A percentile compares a stretch with the other conserved stretches of the same genome.
phyloP scores from a whole-genome alignment of 1,140 invertebrate species.

The Antheraea mylitta region DNA sequence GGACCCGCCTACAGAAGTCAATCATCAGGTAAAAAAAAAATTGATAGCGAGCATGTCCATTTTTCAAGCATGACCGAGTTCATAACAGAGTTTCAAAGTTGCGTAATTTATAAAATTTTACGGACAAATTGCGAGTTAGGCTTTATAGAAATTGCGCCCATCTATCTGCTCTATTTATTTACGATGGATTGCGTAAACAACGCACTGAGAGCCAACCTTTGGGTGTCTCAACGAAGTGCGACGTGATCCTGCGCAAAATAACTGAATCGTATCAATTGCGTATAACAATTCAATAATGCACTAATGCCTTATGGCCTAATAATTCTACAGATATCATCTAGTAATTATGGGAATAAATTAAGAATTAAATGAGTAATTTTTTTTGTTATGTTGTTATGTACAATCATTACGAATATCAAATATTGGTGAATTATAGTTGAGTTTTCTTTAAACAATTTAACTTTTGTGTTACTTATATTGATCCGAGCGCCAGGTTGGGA shows the following conservation, averaged over 20 bases:
- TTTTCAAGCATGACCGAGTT: slow-evolving; percentile 29
- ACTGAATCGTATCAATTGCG: slow-evolving; percentile 48
- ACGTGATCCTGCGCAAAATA: slow-evolving; percentile 48
- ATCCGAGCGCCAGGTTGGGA: too few relatives aligned
- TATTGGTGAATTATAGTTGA: too few relatives aligned
- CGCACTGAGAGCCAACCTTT: slow-evolving; percentile 53
- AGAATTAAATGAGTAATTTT: too few relatives aligned
- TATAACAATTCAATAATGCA: slow-evolving; percentile 26
- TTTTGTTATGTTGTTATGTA: too few relatives aligned
- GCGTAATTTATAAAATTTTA: slow-evolving; percentile 29
- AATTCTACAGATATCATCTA: background rate
- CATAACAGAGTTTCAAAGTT: slow-evolving; percentile 15
- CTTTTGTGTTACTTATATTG: too few relatives aligned
- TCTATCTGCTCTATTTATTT: slow-evolving; percentile 56
- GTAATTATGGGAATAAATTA: too few relatives aligned
- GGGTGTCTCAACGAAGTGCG: slow-evolving; percentile 43
- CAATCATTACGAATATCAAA: too few relatives aligned
- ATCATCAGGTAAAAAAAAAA: slow-evolving; percentile 12
- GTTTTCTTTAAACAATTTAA: too few relatives aligned
- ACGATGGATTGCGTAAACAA: slow-evolving; percentile 41
- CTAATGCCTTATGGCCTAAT: background rate
- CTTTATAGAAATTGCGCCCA: slow-evolving; percentile 36
- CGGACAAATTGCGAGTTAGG: slow-evolving; percentile 24
- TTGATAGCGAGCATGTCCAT: slow-evolving; percentile 10
- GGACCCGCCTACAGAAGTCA: background rate